phyloP scores from a whole-genome alignment of 2,113 vertebrate species.

The Loxodonta africana region DNA sequence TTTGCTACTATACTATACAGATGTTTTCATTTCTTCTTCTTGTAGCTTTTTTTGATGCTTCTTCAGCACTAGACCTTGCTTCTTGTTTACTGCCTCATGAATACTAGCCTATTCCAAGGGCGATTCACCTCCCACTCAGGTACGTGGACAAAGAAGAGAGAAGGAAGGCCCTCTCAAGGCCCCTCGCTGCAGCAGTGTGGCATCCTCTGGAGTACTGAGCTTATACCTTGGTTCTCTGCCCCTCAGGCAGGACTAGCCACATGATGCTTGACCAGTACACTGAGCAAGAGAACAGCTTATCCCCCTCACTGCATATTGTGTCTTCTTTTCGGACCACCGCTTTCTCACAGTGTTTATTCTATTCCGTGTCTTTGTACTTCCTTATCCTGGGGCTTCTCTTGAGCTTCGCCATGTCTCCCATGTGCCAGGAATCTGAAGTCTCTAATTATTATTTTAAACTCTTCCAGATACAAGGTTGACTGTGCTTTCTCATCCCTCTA shows the following conservation, averaged over 20 bases:
- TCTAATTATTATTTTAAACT: not conserved
- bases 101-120: not conserved
- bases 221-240: not conserved
- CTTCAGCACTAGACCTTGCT: accelerated
- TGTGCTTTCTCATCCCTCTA: not conserved
- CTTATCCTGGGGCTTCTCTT: too few species aligned
- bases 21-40: not conserved
- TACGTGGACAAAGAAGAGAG: not conserved
- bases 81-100: not conserved
- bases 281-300: not conserved
- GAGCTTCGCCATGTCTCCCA: not conserved
- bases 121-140: accelerated
- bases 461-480: not conserved
- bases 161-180: not conserved
- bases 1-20: not conserved
- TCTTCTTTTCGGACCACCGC: not conserved
- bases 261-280: not conserved
- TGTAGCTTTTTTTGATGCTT: not conserved
- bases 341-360: not conserved
- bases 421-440: not conserved
- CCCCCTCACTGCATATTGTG: too few species aligned
- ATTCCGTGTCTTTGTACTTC: not conserved
- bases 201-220: not conserved
- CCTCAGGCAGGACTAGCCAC: too few species aligned
- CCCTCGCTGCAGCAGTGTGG: accelerated